Percentiles rank a stretch among this genome's conserved stretches.
These are phyloP conservation scores for Heliothis virescens DNA, from an alignment of 1,140 invertebrate species.

Conservation along the genomic window DNA sequence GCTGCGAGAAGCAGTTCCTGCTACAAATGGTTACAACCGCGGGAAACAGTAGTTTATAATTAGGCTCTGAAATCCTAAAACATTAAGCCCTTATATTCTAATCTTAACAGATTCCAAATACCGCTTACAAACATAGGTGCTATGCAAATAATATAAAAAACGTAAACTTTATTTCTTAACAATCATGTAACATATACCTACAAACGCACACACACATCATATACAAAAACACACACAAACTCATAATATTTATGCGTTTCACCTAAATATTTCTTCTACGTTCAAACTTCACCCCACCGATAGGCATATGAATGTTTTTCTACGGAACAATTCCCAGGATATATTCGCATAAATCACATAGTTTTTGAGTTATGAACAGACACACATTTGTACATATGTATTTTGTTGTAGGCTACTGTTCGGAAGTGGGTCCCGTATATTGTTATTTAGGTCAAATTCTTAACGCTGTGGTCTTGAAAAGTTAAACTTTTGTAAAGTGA, in stretches of 20 bases:
- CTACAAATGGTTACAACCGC: no score
- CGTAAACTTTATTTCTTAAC: no score
- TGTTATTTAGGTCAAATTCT: not conserved
- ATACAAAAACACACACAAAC: no score
- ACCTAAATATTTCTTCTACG: not conserved
- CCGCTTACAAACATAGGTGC: no score
- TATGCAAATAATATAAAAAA: no score
- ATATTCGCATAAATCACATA: conserved; percentile 29
- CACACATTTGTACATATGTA: not conserved
- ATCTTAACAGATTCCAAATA: no score
- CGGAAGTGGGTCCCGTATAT: not conserved
- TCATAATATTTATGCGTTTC: no score
- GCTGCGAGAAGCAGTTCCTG: no score
- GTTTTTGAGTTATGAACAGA: conserved; percentile 27
- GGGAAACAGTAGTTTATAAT: no score
- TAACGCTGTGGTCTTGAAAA: not conserved
- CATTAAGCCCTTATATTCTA: no score
- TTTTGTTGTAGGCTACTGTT: not conserved
- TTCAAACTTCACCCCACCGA: not conserved
- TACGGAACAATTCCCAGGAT: not conserved
- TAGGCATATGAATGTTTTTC: conserved; percentile 6
- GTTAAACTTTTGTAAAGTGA: not conserved
- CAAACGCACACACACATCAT: not conserved
- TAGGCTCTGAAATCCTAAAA: no score
- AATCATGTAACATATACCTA: not conserved